phyloP scores from a whole-genome alignment of 2,113 vertebrate genomes.

The Xiphophorus maculatus region DNA sequence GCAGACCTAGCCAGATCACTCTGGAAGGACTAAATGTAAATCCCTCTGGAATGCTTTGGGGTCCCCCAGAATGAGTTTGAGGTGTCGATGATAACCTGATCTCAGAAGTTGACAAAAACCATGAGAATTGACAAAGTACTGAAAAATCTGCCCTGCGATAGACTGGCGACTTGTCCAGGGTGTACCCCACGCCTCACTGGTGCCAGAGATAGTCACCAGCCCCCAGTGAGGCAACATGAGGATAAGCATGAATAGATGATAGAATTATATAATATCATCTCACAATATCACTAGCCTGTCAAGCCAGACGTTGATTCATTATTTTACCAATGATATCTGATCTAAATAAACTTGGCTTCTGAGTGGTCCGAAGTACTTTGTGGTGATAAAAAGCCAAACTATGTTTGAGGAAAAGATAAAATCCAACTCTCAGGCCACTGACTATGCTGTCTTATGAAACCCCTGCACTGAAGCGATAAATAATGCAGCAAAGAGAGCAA shows the following conservation, averaged over 20 bases:
- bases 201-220: too few species aligned
- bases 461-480: conserved; percentile 44
- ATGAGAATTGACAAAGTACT: too few species aligned
- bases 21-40: too few species aligned
- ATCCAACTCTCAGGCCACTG: conserved; percentile 24
- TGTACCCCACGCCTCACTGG: neutral
- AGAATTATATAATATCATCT: neutral
- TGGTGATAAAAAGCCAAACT: neutral
- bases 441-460: conserved; percentile 50
- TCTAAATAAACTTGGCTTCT: neutral
- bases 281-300: neutral
- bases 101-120: too few species aligned
- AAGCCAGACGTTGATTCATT: neutral
- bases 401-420: neutral
- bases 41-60: too few species aligned
- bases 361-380: neutral
- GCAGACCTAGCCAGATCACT: too few species aligned
- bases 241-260: neutral
- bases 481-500: conserved; percentile 41
- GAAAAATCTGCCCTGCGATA: neutral
- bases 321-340: neutral
- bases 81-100: too few species aligned
- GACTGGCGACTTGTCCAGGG: neutral
- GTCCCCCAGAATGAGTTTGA: too few species aligned
- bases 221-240: neutral